Conservation (phyloP, 2,113 vertebrate species). For the Paradoxurus hermaphroditus region DNA sequence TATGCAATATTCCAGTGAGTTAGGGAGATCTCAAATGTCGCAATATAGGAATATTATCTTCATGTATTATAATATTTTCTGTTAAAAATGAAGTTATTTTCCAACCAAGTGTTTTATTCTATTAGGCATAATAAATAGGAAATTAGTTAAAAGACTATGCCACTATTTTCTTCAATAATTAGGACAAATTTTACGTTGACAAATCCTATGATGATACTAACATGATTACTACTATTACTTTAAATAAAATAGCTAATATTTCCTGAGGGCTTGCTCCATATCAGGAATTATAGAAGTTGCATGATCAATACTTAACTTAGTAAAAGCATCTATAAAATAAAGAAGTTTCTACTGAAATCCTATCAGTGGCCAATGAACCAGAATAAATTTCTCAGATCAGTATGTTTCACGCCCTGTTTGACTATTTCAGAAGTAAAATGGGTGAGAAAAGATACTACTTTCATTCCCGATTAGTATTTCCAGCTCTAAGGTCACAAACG, state of each 20-base stretch:
- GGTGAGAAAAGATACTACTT: neutral
- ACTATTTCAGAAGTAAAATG: neutral
- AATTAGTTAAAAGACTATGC: neutral
- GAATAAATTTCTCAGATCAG: neutral
- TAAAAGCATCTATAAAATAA: neutral
- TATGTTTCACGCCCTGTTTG: neutral
- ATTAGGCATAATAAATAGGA: neutral
- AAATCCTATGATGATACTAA: neutral
- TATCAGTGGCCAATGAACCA: neutral
- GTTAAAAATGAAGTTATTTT: neutral
- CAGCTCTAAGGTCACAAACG: neutral
- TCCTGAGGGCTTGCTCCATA: neutral
- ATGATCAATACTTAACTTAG: neutral
- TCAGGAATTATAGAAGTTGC: neutral
- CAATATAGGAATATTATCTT: neutral
- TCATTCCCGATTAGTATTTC: neutral
- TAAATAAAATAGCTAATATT: neutral
- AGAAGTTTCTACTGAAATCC: neutral
- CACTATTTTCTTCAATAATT: constrained; percentile 9
- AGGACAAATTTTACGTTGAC: neutral
- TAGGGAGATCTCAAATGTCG: neutral
- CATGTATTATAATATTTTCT: neutral
- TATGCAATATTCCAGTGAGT: neutral
- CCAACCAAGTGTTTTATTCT: neutral
- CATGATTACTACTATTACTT: neutral